phyloP scores from a whole-genome alignment of 1,140 invertebrate genomes.

The Chlorops oryzae region DNA sequence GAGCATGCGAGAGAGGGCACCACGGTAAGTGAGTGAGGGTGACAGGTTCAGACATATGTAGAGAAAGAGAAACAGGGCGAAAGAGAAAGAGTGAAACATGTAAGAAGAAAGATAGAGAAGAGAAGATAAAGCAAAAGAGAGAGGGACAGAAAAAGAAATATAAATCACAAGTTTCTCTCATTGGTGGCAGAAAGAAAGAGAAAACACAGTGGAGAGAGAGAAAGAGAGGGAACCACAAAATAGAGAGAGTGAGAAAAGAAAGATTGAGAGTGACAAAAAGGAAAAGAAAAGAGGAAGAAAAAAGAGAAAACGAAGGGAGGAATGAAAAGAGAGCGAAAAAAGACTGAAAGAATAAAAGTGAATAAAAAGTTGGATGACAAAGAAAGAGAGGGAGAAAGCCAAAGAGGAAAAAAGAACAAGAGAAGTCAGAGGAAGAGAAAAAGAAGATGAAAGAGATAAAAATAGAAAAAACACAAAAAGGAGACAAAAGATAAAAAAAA shows the following conservation, averaged over 20 bases:
- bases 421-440: not conserved
- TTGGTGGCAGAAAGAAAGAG: not conserved
- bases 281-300: not conserved
- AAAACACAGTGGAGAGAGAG: not conserved
- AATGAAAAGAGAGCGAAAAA: not conserved
- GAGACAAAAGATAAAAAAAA: not conserved
- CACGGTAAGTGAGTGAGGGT: too few relatives aligned
- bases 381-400: not conserved
- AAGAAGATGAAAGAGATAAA: not conserved
- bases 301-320: not conserved
- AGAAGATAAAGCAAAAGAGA: not conserved
- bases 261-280: not conserved
- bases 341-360: not conserved
- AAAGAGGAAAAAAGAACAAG: not conserved
- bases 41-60: too few relatives aligned
- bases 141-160: not conserved
- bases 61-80: too few relatives aligned
- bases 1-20: not conserved
- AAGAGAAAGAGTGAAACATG: too few relatives aligned
- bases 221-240: not conserved
- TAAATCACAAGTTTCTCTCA: too few relatives aligned
- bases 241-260: not conserved
- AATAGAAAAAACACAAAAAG: not conserved
- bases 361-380: not conserved
- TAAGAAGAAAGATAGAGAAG: not conserved